Evolutionary conservation across 2,113 vertebrate species (phyloP).

Genomic region (Kryptolebias marmoratus): DNA sequence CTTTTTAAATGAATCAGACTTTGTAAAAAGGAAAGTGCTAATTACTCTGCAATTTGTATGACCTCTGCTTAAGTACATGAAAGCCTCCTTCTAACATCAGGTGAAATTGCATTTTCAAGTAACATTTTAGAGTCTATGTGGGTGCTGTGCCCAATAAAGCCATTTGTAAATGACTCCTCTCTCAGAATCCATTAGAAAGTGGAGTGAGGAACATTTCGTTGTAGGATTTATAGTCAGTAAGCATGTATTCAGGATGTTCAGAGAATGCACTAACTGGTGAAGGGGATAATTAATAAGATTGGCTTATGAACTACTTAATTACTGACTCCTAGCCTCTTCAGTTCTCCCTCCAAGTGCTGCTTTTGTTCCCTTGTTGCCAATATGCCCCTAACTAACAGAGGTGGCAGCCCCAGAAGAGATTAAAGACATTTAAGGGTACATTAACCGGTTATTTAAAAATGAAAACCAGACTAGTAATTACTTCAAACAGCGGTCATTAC

Average conservation of each 20-base stretch:
- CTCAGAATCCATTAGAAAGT: conserved; percentile 82
- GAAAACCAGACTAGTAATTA: conserved; percentile 76
- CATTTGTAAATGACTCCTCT: conserved; percentile 83
- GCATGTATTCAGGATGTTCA: conserved; percentile 80
- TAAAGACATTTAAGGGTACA: conserved; percentile 64
- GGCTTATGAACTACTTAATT: conserved; percentile 84
- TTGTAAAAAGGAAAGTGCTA: conserved; percentile 71
- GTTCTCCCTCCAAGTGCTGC: conserved; percentile 76
- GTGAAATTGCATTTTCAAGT: conserved; percentile 82
- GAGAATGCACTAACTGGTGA: conserved; percentile 65
- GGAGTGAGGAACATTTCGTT: conserved; percentile 68
- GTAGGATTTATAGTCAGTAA: conserved; percentile 80
- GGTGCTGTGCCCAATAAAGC: conserved; percentile 82
- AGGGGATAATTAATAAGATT: conserved; percentile 82
- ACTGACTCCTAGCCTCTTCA: conserved; percentile 78
- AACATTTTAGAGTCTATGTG: conserved; percentile 78
- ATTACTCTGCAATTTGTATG: conserved; percentile 73
- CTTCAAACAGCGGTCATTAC: conserved; percentile 71
- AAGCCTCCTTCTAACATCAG: conserved; percentile 76
- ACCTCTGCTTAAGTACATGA: conserved; percentile 78
- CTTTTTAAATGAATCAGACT: conserved; percentile 71
- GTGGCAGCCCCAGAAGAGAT: conserved; percentile 50
- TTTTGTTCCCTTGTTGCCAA: conserved; percentile 77
- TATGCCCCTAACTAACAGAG: conserved; percentile 70
- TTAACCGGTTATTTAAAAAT: conserved; percentile 79